Conservation (phyloP, 2,888 invertebrate genomes). For the Criorhina ranunculi region DNA sequence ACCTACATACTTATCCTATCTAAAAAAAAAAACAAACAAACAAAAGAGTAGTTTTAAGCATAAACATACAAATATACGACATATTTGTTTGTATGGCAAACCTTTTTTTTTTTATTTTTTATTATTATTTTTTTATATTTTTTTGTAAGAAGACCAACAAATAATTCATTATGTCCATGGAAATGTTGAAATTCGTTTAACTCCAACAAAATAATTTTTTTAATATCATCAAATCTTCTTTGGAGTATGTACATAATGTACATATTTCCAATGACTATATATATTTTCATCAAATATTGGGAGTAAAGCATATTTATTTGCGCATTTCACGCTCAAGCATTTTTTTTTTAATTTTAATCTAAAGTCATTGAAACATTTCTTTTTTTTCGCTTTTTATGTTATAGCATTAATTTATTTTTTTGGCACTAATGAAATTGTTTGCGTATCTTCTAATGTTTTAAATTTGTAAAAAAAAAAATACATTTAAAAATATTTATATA, state of each 20-base stretch:
- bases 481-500: too few species aligned
- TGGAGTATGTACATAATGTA: not conserved
- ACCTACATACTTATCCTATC: conserved; percentile 65
- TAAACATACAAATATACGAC: not conserved
- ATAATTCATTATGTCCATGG: conserved; percentile 59
- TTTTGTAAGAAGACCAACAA: conserved; percentile 51
- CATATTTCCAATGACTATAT: conserved; percentile 11
- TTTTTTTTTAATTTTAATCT: conserved; percentile 25
- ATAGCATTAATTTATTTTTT: conserved; percentile 40
- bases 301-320: conserved; percentile 42
- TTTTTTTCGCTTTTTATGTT: conserved; percentile 65
- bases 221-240: not conserved
- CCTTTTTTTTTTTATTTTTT: conserved; percentile 13
- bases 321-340: conserved; percentile 63
- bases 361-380: conserved; percentile 34
- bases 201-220: conserved; percentile 8
- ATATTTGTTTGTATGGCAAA: conserved; percentile 13
- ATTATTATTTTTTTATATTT: conserved; percentile 15
- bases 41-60: too few species aligned
- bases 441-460: conserved; percentile 44
- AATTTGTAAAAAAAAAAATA: not conserved
- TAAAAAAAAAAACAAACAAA: not conserved
- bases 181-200: conserved; percentile 2
- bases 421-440: conserved; percentile 66
- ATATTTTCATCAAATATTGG: conserved; percentile 46